phyloP scores from a whole-genome alignment of 2,888 invertebrate genomes.

The Trissolcus japonicus region DNA sequence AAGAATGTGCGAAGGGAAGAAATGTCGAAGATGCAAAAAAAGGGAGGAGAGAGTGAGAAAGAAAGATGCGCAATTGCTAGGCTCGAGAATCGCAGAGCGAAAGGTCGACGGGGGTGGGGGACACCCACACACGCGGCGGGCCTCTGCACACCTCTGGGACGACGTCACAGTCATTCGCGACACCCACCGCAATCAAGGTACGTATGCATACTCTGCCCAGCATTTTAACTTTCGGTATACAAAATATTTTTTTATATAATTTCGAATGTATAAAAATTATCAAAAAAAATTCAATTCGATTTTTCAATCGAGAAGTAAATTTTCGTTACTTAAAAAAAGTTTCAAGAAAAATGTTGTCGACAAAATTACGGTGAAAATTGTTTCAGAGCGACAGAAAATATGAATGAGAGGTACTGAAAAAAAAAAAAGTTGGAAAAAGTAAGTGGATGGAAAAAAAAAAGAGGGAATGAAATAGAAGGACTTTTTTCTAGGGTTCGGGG shows the following conservation, averaged over 20 bases:
- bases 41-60: slow-evolving; percentile 31
- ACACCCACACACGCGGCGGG: slow-evolving; percentile 62
- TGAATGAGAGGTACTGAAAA: too few species aligned
- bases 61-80: slow-evolving; percentile 17
- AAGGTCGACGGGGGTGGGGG: slow-evolving; percentile 30
- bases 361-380: too few species aligned
- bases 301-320: too few species aligned
- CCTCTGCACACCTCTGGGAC: slow-evolving; percentile 62
- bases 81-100: slow-evolving; percentile 32
- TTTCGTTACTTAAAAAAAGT: too few species aligned
- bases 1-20: neutral
- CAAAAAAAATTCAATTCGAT: too few species aligned
- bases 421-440: neutral
- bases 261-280: too few species aligned
- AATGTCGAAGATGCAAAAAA: slow-evolving; percentile 1
- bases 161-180: slow-evolving; percentile 65
- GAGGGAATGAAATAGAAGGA: neutral
- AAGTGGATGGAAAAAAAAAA: neutral
- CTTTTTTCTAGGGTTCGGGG: neutral
- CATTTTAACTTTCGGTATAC: neutral
- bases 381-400: too few species aligned
- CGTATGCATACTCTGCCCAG: slow-evolving; percentile 7
- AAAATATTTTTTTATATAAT: too few species aligned
- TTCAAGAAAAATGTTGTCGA: too few species aligned
- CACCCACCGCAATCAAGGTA: slow-evolving; percentile 66